Percentiles rank a stretch among this genome's conserved stretches.
These are phyloP conservation scores for Steromphala cineraria DNA, from an alignment of 2,888 invertebrate genomes.

Conservation along the genomic window DNA sequence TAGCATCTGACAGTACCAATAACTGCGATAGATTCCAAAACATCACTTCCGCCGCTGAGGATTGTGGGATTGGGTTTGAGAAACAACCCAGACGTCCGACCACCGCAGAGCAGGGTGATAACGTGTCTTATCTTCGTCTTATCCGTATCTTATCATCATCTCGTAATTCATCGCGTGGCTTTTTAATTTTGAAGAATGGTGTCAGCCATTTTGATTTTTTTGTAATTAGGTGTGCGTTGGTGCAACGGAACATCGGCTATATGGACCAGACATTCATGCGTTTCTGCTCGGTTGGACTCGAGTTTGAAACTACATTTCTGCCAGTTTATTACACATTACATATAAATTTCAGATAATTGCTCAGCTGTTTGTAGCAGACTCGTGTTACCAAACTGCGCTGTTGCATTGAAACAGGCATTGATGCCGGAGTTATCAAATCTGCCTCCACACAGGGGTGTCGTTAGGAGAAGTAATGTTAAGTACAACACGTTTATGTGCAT, in stretches of 20 bases:
- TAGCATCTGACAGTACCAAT: neutral
- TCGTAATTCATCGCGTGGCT: conserved; percentile 10
- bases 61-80: neutral
- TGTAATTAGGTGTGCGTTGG: neutral
- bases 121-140: neutral
- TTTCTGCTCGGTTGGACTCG: too few species aligned
- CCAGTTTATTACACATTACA: neutral
- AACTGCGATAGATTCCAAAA: neutral
- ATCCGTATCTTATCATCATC: neutral
- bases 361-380: neutral
- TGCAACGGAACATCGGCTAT: neutral
- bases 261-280: too few species aligned
- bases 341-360: neutral
- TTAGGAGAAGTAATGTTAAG: neutral
- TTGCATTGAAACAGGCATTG: neutral
- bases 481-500: too few species aligned
- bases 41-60: neutral
- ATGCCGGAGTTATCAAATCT: neutral
- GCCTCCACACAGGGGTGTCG: neutral
- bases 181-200: conserved; percentile 6
- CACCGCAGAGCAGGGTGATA: neutral
- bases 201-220: conserved; percentile 2
- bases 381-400: neutral
- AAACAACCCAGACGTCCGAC: neutral
- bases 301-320: too few species aligned